These are phyloP conservation scores for Hyalella azteca DNA, from an alignment of 2,888 invertebrate species.

Conservation along the genomic window DNA sequence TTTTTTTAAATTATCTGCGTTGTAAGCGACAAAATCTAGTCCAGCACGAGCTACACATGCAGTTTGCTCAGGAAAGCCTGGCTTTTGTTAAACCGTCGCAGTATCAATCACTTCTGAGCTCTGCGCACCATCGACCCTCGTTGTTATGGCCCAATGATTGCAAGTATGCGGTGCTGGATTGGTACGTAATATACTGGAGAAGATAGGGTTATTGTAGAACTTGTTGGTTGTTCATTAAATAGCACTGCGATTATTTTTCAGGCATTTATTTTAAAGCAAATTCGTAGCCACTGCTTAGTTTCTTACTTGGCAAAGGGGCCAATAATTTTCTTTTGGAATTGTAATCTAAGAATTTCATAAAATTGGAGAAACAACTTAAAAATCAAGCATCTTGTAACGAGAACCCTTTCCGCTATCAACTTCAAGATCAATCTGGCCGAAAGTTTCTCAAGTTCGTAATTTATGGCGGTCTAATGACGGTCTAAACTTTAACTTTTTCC, in stretches of 20 bases:
- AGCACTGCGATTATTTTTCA: neutral
- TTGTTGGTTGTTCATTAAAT: too few relatives aligned
- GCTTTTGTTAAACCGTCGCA: too few relatives aligned
- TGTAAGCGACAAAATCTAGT: too few relatives aligned
- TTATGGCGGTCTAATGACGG: constrained; percentile 26
- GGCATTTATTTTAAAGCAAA: neutral
- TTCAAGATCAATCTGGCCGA: constrained; percentile 19
- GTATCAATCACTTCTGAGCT: too few relatives aligned
- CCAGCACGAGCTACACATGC: too few relatives aligned
- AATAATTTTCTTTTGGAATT: constrained; percentile 17
- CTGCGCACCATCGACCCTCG: too few relatives aligned
- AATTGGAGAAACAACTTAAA: constrained; percentile 10
- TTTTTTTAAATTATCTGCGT: too few relatives aligned
- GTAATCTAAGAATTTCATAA: constrained; percentile 1
- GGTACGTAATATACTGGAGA: too few relatives aligned
- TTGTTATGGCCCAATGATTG: too few relatives aligned
- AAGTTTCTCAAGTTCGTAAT: constrained; percentile 7
- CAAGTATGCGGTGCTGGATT: too few relatives aligned
- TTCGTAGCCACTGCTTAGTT: neutral
- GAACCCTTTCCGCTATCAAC: constrained; percentile 12
- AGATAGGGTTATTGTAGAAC: too few relatives aligned
- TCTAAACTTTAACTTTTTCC: constrained; percentile 14
- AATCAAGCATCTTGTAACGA: constrained; percentile 31
- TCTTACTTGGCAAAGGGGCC: neutral
- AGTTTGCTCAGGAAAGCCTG: too few relatives aligned